Conservation (phyloP, 2,888 invertebrate genomes). For the Steromphala cineraria region DNA sequence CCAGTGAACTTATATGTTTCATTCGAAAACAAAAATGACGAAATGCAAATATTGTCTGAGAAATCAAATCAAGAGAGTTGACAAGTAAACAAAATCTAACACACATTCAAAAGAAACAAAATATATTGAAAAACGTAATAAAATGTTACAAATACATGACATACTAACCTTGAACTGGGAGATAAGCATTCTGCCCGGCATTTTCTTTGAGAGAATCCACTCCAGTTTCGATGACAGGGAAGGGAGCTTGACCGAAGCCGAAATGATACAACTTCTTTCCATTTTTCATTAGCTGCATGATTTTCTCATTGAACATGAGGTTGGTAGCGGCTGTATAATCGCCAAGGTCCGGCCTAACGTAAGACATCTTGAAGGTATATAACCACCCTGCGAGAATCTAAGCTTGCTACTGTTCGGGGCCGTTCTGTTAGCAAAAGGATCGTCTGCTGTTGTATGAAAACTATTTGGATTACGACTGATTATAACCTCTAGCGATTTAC, state of each 20-base stretch:
- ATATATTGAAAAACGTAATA: neutral
- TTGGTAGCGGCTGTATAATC: constrained; percentile 62
- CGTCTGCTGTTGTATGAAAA: neutral
- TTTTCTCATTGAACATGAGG: constrained; percentile 64
- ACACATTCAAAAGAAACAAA: too few relatives aligned
- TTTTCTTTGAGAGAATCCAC: constrained; percentile 61
- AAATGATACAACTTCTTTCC: constrained; percentile 70
- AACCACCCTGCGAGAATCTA: neutral
- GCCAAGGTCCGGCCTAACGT: constrained; percentile 38
- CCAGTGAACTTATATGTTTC: too few relatives aligned
- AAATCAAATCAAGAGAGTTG: too few relatives aligned
- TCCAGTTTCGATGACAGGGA: constrained; percentile 69
- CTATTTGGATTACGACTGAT: too few relatives aligned
- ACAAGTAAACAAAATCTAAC: too few relatives aligned
- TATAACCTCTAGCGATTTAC: too few relatives aligned
- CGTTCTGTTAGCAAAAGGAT: neutral
- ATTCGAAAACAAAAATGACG: too few relatives aligned
- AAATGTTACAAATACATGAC: neutral
- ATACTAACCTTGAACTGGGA: constrained; percentile 66
- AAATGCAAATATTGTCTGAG: neutral
- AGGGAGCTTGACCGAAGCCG: constrained; percentile 74
- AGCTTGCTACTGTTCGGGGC: neutral
- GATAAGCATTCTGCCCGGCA: constrained; percentile 67
- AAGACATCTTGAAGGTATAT: neutral
- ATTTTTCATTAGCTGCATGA: constrained; percentile 55